phyloP scores from a whole-genome alignment of 2,888 invertebrate species.

The Thymelicus acteon region DNA sequence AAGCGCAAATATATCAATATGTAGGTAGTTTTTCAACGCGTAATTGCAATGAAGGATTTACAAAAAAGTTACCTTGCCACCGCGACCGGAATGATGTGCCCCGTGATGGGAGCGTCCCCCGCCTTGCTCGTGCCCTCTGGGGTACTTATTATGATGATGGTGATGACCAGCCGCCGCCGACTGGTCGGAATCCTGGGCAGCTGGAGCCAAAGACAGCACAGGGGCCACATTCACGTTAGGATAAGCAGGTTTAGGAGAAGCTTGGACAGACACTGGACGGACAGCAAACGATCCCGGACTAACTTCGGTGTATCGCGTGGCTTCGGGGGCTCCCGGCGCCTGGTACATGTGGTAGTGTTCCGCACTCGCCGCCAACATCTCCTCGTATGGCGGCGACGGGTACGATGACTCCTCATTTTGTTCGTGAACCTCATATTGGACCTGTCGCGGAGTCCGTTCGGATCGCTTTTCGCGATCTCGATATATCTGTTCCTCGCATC shows the following conservation, averaged over 20 bases:
- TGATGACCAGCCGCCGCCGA: conserved; percentile 46
- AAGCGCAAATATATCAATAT: background rate
- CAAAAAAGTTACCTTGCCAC: conserved; percentile 71
- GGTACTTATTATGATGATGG: conserved; percentile 57
- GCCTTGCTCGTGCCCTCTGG: conserved; percentile 70
- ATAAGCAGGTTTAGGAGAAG: conserved; percentile 27
- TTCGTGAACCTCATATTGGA: conserved; percentile 77
- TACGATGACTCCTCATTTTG: conserved; percentile 56
- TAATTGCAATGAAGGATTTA: background rate
- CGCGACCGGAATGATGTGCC: conserved; percentile 80
- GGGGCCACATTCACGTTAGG: conserved; percentile 44
- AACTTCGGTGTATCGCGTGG: conserved; percentile 57
- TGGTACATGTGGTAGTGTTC: conserved; percentile 75
- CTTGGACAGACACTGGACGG: conserved; percentile 37
- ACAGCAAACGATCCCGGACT: conserved; percentile 50
- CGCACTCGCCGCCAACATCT: conserved; percentile 77
- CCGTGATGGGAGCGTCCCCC: conserved; percentile 83
- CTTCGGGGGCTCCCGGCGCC: conserved; percentile 54
- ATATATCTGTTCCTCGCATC: conserved; percentile 53
- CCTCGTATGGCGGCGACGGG: conserved; percentile 68
- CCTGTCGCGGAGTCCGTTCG: conserved; percentile 55
- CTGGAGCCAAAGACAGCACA: conserved; percentile 32
- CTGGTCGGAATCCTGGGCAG: conserved; percentile 42
- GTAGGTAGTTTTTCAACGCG: background rate
- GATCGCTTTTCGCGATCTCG: conserved; percentile 26